These are phyloP conservation scores for Atethmia centrago DNA, from an alignment of 2,888 invertebrate genomes.

Conservation along the genomic window DNA sequence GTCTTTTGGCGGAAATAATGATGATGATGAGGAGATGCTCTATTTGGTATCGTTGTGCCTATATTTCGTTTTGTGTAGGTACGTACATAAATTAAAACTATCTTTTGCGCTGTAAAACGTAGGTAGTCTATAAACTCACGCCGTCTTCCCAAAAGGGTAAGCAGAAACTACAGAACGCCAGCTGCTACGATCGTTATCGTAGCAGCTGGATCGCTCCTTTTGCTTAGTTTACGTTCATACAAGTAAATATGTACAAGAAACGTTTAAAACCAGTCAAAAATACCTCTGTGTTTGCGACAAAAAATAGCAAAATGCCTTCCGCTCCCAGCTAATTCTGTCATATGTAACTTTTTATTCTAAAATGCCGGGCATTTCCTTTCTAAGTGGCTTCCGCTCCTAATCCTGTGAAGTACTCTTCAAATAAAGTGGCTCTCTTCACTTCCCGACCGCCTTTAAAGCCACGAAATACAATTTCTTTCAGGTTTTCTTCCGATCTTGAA, in stretches of 20 bases:
- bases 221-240: too few species aligned
- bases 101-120: too few species aligned
- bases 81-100: too few species aligned
- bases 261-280: background rate
- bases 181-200: too few species aligned
- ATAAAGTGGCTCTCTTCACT: conserved; percentile 44
- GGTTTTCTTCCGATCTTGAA: conserved; percentile 1
- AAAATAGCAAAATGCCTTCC: background rate
- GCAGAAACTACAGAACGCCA: too few species aligned
- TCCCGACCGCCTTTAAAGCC: conserved; percentile 24
- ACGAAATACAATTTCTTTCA: conserved; percentile 47
- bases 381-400: conserved; percentile 51
- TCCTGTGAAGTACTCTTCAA: conserved; percentile 38
- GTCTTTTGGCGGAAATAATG: too few species aligned
- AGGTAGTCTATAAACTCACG: too few species aligned
- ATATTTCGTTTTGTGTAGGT: background rate
- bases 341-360: conserved; percentile 43
- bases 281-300: background rate
- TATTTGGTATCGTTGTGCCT: background rate
- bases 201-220: too few species aligned
- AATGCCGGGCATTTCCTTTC: conserved; percentile 31
- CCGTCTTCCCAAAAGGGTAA: too few species aligned
- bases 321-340: conserved; percentile 9
- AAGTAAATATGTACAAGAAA: too few species aligned
- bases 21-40: background rate